These are phyloP conservation scores for Drosophila subquinaria DNA, from an alignment of 2,888 invertebrate species.

Conservation along the genomic window DNA sequence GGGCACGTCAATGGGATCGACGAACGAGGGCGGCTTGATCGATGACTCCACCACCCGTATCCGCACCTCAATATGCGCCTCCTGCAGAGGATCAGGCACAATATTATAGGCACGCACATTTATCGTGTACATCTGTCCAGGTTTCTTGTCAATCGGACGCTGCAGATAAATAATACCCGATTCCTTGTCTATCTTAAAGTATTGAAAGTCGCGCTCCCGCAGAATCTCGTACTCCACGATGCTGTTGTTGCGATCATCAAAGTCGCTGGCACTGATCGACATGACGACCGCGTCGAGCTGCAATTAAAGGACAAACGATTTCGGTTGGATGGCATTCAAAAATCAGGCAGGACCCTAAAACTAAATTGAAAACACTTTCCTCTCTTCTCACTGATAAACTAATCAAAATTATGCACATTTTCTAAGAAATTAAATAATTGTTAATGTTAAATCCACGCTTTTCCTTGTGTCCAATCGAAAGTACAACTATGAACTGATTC, in stretches of 20 bases:
- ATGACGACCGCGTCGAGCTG: conserved; percentile 89
- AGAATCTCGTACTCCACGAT: conserved; percentile 89
- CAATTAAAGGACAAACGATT: conserved; percentile 53
- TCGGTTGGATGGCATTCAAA: conserved; percentile 21
- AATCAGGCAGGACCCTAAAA: conserved; percentile 1
- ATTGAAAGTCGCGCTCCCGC: conserved; percentile 87
- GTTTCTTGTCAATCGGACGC: conserved; percentile 83
- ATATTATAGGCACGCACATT: conserved; percentile 85
- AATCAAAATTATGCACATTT: conserved; percentile 10
- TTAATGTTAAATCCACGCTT: background rate
- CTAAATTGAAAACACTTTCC: conserved; percentile 9
- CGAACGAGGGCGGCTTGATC: conserved; percentile 93
- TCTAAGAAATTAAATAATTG: too few relatives aligned
- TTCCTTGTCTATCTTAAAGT: conserved; percentile 92
- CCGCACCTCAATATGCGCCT: conserved; percentile 91
- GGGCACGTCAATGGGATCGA: conserved; percentile 86
- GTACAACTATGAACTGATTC: background rate
- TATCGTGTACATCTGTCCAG: conserved; percentile 84
- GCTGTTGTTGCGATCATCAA: conserved; percentile 96
- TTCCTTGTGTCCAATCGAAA: background rate
- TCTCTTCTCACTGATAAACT: background rate
- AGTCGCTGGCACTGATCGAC: conserved; percentile 96
- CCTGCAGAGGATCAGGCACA: conserved; percentile 86
- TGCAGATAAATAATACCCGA: conserved; percentile 93
- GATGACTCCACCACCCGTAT: conserved; percentile 95